Evolutionary conservation across 2,888 invertebrate species (phyloP).

Genomic region (Adelognathus sp.): DNA sequence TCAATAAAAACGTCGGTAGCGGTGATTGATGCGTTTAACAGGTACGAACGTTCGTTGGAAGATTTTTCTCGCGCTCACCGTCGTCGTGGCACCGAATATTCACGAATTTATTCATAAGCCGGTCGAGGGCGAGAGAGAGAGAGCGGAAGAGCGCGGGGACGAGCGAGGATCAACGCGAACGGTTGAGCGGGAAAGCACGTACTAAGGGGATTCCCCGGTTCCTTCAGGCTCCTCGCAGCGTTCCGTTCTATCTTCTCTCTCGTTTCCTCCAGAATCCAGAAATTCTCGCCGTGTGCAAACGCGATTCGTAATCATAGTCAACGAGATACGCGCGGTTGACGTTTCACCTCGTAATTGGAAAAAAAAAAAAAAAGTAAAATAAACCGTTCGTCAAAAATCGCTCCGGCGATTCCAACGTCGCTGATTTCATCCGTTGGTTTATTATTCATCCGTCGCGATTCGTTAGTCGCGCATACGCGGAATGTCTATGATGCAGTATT

Average conservation of each 20-base stretch:
- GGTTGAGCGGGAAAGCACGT: slow-evolving; percentile 32
- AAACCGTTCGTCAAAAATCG: slow-evolving; percentile 17
- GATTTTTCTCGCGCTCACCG: not conserved
- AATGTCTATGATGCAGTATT: no score
- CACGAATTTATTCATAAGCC: slow-evolving; percentile 51
- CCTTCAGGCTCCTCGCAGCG: slow-evolving; percentile 13
- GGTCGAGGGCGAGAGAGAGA: not conserved
- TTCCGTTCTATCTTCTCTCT: not conserved
- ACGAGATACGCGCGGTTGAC: not conserved
- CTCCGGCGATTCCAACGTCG: slow-evolving; percentile 8
- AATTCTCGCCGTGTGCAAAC: not conserved
- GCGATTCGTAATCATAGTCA: slow-evolving; percentile 25
- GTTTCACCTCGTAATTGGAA: slow-evolving; percentile 17
- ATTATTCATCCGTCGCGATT: not conserved
- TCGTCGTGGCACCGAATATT: not conserved
- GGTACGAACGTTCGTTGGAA: not conserved
- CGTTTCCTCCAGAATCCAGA: not conserved
- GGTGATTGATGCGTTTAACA: not conserved
- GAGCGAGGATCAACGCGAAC: slow-evolving; percentile 25
- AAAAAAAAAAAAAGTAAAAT: no score
- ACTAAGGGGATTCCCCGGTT: slow-evolving; percentile 8
- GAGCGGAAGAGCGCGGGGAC: not conserved
- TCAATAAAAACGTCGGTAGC: not conserved
- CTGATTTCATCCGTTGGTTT: not conserved
- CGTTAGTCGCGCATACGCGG: not conserved